Evolutionary conservation across 2,113 vertebrate species (phyloP).

Genomic region (Nesogale talazaci): DNA sequence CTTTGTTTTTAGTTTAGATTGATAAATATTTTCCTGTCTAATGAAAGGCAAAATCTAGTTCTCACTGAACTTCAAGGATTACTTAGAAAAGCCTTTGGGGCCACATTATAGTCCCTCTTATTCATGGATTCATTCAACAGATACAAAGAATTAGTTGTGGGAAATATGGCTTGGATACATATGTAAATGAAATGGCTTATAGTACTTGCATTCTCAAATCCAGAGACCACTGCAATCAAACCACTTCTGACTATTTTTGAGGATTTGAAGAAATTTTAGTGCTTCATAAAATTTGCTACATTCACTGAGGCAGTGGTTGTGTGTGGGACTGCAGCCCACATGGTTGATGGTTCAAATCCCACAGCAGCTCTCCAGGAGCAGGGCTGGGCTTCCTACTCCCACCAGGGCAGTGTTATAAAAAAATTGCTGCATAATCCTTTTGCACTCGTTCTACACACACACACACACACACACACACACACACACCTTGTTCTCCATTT

Average conservation of each 20-base stretch:
- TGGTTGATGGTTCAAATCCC: no score
- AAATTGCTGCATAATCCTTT: not conserved
- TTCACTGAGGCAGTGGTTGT: no score
- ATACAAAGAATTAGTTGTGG: not conserved
- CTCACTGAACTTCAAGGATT: not conserved
- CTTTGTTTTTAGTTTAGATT: not conserved
- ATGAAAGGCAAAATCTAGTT: not conserved
- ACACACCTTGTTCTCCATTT: not conserved
- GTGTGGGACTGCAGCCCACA: no score
- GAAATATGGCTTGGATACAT: not conserved
- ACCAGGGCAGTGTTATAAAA: no score
- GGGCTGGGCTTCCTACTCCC: no score
- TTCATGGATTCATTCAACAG: not conserved
- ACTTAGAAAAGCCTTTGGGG: not conserved
- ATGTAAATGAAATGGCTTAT: not conserved
- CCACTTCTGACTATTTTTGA: not conserved
- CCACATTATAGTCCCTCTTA: not conserved
- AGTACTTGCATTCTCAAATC: not conserved
- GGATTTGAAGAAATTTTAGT: not conserved
- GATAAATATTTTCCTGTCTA: conserved; percentile 6
- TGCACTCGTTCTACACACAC: not conserved
- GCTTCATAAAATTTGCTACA: not conserved
- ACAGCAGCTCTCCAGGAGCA: no score
- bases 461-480: not conserved
- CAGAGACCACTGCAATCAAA: not conserved